Base-by-base conservation (phyloP, 2,113 vertebrate genomes). In the Carassius carassius region DNA sequence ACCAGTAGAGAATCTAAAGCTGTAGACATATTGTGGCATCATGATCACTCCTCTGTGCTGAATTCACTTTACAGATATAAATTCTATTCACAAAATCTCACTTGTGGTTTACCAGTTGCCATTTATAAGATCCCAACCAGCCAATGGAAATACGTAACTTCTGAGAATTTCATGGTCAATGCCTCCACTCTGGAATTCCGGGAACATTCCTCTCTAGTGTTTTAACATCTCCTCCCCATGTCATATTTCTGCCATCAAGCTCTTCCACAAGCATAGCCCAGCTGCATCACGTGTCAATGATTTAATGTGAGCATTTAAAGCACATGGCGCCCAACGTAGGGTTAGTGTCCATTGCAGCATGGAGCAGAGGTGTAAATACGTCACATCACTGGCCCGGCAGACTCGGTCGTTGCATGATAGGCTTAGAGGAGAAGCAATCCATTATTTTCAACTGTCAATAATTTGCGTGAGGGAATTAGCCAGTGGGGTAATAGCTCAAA, bases 391-490 rank as follows among this genome's bases (percentile, higher is more conserved):
- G 65, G 73, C 25, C 87, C 87, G 88, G 92, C 83, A n/a, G 85
- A 85, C 84, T 85, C 88, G 91, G 87, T 90, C 81, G 11, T 83
- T 85, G 84, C 74, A 89, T 90, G 91, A 93, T 90, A 90, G 89
- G 92, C 91, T 88, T 92, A 92, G 93, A 93, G 93, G 92, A 93
- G 92, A 94, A 93, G 89, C 90, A 91, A 94, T 94, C 91, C 92
- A 93, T 95, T 93, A 94, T 94, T 92, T 91, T 88, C 86, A 90
- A 84, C 77, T 74, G 90, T 94, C 92, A 93, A 94, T 94, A 94
- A 93, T 94, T 93, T 90, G 94, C 35, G 54, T 69, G 89, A 90
- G 90, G 89, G 88, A 83, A 82, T 81, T 88, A 17, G 85, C 80
- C 23, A 49, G 76, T 65, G 85, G 84, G 0, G 16, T 35, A 62